Evolutionary conservation across 2,888 invertebrate species (phyloP).

Genomic region (Adineta ricciae): DNA sequence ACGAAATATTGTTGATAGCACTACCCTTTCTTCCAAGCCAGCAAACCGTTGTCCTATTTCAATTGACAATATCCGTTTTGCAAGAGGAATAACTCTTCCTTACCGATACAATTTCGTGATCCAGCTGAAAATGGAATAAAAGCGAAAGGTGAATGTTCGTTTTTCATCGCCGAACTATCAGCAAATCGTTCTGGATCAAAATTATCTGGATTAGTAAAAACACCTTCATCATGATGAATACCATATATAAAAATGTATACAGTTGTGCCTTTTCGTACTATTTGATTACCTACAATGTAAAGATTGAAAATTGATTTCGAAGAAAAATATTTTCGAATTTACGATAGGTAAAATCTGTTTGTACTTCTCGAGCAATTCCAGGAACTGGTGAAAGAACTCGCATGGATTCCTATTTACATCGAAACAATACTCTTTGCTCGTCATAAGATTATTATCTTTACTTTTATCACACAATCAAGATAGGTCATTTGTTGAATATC

Average conservation of each 20-base stretch:
- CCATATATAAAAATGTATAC: constrained; percentile 37
- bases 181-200: constrained; percentile 71
- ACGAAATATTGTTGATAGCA: constrained; percentile 56
- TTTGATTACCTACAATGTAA: not conserved
- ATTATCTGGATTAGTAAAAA: constrained; percentile 59
- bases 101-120: constrained; percentile 51
- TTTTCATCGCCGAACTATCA: constrained; percentile 63
- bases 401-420: constrained; percentile 40
- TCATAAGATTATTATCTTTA: not conserved
- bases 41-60: constrained; percentile 50
- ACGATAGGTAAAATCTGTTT: constrained; percentile 36
- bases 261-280: not conserved
- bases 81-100: constrained; percentile 38
- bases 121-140: constrained; percentile 53
- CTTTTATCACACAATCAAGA: not conserved
- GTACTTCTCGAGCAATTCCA: constrained; percentile 39
- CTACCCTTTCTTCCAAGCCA: constrained; percentile 52
- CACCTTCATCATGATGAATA: constrained; percentile 58
- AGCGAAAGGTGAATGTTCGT: constrained; percentile 59
- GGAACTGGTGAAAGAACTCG: constrained; percentile 41
- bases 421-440: not conserved
- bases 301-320: not conserved
- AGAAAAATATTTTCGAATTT: not conserved
- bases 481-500: not conserved
- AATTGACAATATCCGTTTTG: too few species aligned